Conservation (phyloP, 1,140 invertebrate genomes). For the Lepidurus arcticus region DNA sequence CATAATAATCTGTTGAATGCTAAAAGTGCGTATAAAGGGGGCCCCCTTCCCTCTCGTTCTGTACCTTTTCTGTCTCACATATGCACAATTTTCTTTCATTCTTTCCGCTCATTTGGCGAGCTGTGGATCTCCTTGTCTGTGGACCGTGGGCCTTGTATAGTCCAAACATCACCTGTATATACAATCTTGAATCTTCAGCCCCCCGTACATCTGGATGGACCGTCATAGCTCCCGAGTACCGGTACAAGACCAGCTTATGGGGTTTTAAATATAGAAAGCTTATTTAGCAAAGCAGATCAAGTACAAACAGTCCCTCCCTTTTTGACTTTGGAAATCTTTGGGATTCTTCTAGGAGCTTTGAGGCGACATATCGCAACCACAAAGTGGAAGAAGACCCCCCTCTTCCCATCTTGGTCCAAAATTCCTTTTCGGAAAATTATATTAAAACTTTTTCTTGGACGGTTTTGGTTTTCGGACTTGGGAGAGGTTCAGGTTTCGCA, state of each 20-base stretch:
- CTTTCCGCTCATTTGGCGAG: neutral
- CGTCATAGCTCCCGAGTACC: neutral
- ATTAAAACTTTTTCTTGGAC: neutral
- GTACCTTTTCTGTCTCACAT: too few relatives aligned
- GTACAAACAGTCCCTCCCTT: neutral
- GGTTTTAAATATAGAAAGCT: slow-evolving; percentile 13
- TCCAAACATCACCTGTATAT: neutral
- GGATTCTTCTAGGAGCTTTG: neutral
- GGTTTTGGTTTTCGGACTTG: neutral
- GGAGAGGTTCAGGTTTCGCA: neutral
- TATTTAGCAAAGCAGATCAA: slow-evolving; percentile 16
- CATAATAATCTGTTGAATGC: neutral
- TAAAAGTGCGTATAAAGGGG: neutral
- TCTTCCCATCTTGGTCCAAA: neutral
- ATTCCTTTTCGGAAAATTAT: neutral
- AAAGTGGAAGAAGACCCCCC: neutral
- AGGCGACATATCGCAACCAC: neutral
- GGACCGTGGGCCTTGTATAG: neutral
- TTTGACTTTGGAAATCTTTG: neutral
- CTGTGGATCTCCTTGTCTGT: neutral
- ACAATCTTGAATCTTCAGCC: neutral
- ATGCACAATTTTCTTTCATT: neutral
- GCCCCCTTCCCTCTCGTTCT: neutral
- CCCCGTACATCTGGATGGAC: neutral
- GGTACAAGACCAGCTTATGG: neutral